These are phyloP conservation scores for Bombus impatiens DNA, from an alignment of 1,140 invertebrate species.

Conservation along the genomic window DNA sequence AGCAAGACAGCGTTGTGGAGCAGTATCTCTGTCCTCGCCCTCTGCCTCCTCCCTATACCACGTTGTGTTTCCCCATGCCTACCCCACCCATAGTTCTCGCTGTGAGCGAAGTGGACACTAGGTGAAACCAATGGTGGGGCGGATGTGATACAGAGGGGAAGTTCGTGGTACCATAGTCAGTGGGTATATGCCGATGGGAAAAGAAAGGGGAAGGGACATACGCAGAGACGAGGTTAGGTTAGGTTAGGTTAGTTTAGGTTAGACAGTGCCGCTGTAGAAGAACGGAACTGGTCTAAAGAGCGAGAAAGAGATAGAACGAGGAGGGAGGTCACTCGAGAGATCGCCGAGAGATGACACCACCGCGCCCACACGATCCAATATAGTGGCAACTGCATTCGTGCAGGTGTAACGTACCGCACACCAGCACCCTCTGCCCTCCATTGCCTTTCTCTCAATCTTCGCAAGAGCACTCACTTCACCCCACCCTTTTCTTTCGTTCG, in stretches of 20 bases:
- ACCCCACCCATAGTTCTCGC: slow-evolving; percentile 63
- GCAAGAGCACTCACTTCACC: slow-evolving; percentile 22
- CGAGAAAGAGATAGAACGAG: slow-evolving; percentile 27
- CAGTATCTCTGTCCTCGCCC: slow-evolving; percentile 72
- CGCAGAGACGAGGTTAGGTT: slow-evolving; percentile 64
- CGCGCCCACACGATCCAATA: slow-evolving; percentile 70
- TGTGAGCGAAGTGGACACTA: slow-evolving; percentile 75
- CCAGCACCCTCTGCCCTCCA: slow-evolving; percentile 40
- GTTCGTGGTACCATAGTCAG: slow-evolving; percentile 55
- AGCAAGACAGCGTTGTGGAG: slow-evolving; percentile 79
- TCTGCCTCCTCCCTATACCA: slow-evolving; percentile 56
- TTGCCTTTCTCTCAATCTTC: slow-evolving; percentile 38
- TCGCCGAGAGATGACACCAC: slow-evolving; percentile 81
- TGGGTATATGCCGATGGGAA: slow-evolving; percentile 47
- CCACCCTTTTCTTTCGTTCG: slow-evolving; percentile 11
- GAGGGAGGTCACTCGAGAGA: slow-evolving; percentile 73
- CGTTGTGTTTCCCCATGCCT: slow-evolving; percentile 53
- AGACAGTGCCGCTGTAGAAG: slow-evolving; percentile 71
- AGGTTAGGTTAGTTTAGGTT: slow-evolving; percentile 76
- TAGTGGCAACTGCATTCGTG: slow-evolving; percentile 68
- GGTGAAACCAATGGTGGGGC: slow-evolving; percentile 55
- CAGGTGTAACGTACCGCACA: slow-evolving; percentile 73
- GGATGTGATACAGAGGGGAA: slow-evolving; percentile 49
- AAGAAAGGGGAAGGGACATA: slow-evolving; percentile 33
- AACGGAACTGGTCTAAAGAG: slow-evolving; percentile 68